Evolutionary conservation across 2,113 vertebrate species (phyloP).

Genomic region (Crotalus helleri): DNA sequence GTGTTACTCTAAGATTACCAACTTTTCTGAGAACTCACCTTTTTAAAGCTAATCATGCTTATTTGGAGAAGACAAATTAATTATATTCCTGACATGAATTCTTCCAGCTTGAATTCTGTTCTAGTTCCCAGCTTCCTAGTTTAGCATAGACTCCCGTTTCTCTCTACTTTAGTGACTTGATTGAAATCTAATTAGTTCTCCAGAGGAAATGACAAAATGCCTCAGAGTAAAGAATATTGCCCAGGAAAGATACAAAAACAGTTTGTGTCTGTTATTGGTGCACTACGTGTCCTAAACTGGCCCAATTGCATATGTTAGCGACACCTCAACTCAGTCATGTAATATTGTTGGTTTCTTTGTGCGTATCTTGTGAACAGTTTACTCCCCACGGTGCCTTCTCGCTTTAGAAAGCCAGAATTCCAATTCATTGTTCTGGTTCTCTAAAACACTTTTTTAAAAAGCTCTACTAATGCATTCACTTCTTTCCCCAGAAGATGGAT

Average conservation of each 20-base stretch:
- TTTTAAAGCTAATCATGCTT: not conserved
- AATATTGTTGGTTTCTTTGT: not conserved
- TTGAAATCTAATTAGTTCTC: constrained; percentile 6
- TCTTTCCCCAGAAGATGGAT: not conserved
- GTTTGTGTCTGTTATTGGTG: not conserved
- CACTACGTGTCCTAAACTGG: not conserved
- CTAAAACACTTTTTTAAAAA: not conserved
- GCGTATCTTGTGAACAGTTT: not conserved
- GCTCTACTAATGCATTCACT: not conserved
- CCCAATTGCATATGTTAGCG: not conserved
- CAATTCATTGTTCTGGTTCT: not conserved
- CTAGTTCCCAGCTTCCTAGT: not conserved
- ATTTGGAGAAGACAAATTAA: not conserved
- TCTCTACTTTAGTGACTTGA: not conserved
- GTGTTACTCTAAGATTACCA: not conserved
- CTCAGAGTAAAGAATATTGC: not conserved
- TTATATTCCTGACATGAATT: not conserved
- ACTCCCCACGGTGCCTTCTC: not conserved
- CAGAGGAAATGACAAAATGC: not conserved
- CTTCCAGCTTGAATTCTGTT: not conserved
- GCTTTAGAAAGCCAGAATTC: not conserved
- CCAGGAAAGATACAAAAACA: not conserved
- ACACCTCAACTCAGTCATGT: not conserved
- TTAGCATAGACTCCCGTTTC: not conserved
- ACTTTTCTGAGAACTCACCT: not conserved